Conservation (phyloP, 2,113 vertebrate species). For the Boulengeromyrus knoepffleri region DNA sequence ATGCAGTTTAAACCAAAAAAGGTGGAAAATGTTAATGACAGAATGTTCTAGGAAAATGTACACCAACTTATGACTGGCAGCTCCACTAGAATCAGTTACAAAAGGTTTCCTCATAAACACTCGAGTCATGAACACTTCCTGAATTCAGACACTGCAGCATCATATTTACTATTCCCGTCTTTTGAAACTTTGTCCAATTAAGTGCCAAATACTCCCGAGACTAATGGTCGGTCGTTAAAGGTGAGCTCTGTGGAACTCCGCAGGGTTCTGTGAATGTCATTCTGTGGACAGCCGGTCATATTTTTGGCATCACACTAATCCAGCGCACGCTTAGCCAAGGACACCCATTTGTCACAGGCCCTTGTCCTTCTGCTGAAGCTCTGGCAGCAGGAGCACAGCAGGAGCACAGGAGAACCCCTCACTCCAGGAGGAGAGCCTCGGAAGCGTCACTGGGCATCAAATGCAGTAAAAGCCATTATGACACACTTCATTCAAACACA, state of each 20-base stretch:
- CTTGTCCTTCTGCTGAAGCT: neutral
- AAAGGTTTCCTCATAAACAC: neutral
- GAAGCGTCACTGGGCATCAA: neutral
- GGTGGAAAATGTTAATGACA: neutral
- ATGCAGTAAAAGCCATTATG: neutral
- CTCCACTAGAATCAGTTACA: neutral
- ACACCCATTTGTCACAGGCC: neutral
- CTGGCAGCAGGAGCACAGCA: neutral
- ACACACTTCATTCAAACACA: neutral
- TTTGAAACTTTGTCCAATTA: neutral
- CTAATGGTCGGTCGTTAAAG: neutral
- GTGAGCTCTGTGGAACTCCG: neutral
- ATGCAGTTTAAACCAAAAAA: neutral
- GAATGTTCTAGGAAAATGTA: neutral
- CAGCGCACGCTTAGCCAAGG: neutral
- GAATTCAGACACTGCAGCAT: neutral
- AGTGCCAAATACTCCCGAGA: neutral
- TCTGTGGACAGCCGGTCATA: neutral
- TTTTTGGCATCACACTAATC: neutral
- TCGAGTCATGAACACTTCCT: neutral
- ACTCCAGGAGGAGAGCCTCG: neutral
- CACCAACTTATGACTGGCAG: neutral
- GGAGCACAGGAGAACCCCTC: neutral
- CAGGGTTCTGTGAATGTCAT: neutral
- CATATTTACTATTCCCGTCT: neutral